These are phyloP conservation scores for Rotaria magnacalcarata DNA, from an alignment of 2,888 invertebrate genomes.

Conservation along the genomic window DNA sequence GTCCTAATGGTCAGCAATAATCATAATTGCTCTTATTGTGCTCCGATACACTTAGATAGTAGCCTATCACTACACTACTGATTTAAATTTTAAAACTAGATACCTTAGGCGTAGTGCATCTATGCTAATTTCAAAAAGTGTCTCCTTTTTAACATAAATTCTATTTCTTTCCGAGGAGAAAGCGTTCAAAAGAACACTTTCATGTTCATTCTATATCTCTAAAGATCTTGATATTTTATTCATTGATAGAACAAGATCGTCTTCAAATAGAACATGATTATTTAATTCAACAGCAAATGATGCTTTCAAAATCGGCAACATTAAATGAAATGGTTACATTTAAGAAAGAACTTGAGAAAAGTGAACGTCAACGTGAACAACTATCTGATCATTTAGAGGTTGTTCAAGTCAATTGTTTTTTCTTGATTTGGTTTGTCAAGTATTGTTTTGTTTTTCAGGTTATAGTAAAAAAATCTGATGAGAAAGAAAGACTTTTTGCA, in stretches of 20 bases:
- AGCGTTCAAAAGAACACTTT: too few relatives aligned
- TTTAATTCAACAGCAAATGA: background rate
- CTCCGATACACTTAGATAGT: too few relatives aligned
- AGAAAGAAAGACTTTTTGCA: slow-evolving; percentile 47
- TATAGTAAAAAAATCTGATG: slow-evolving; percentile 52
- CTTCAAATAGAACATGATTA: background rate
- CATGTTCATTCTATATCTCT: too few relatives aligned
- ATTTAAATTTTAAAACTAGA: too few relatives aligned
- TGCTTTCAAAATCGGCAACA: slow-evolving; percentile 47
- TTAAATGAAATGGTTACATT: slow-evolving; percentile 52
- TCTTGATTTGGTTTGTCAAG: too few relatives aligned
- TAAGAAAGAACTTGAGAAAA: slow-evolving; percentile 52
- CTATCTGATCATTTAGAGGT: slow-evolving; percentile 57
- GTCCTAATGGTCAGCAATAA: too few relatives aligned
- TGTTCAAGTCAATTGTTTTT: background rate
- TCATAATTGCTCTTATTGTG: too few relatives aligned
- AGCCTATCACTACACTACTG: too few relatives aligned
- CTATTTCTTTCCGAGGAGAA: too few relatives aligned
- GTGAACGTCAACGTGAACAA: slow-evolving; percentile 55
- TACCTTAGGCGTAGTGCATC: too few relatives aligned
- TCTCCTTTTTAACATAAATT: too few relatives aligned
- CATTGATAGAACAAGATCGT: background rate
- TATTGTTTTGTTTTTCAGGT: slow-evolving; percentile 50
- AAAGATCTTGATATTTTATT: background rate
- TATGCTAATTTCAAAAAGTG: too few relatives aligned